phyloP scores from a whole-genome alignment of 2,888 invertebrate species.

The Clanis bilineata region DNA sequence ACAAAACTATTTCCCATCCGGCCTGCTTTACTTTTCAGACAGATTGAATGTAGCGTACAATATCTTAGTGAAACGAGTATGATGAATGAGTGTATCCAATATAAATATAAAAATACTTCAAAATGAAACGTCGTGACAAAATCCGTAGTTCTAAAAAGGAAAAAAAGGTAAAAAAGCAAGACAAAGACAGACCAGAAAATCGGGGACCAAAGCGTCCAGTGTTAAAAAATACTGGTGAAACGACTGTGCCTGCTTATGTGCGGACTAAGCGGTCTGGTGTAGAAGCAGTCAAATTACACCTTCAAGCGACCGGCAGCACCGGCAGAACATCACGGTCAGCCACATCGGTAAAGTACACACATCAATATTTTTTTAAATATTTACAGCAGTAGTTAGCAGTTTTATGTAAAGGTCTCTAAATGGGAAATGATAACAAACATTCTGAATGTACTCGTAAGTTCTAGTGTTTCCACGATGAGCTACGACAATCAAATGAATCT shows the following conservation, averaged over 20 bases:
- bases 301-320: conserved; percentile 64
- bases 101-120: conserved; percentile 27
- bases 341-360: conserved; percentile 59
- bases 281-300: conserved; percentile 72
- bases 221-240: conserved; percentile 22
- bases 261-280: conserved; percentile 68
- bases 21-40: conserved; percentile 34
- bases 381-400: neutral
- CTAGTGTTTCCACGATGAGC: neutral
- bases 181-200: conserved; percentile 42
- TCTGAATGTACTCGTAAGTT: neutral
- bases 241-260: conserved; percentile 37
- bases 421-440: too few relatives aligned
- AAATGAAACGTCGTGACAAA: conserved; percentile 68
- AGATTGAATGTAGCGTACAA: conserved; percentile 35
- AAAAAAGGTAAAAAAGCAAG: conserved; percentile 35
- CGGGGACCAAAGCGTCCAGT: conserved; percentile 38
- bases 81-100: conserved; percentile 27
- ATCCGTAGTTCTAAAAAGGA: conserved; percentile 40
- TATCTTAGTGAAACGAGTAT: conserved; percentile 34
- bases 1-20: conserved; percentile 47
- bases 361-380: neutral
- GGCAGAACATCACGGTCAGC: conserved; percentile 75
- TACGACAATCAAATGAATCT: conserved; percentile 5
- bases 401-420: neutral